phyloP scores from a whole-genome alignment of 2,113 vertebrate species.

The Brienomyrus longianalis region DNA sequence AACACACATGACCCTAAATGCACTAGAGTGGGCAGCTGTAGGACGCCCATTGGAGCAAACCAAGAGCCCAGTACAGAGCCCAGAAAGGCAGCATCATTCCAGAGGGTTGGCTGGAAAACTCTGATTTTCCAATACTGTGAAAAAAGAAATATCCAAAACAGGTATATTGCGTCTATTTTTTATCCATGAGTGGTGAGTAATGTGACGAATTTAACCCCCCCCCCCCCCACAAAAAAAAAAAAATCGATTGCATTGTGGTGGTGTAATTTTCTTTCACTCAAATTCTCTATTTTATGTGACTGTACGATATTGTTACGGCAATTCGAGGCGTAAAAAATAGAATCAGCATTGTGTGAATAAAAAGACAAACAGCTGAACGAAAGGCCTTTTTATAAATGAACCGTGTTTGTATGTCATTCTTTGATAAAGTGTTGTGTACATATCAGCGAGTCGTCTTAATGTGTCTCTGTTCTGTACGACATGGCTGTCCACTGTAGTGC shows the following conservation, averaged over 20 bases:
- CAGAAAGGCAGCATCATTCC: neutral
- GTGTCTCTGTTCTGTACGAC: constrained; percentile 33
- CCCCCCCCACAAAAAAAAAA: neutral
- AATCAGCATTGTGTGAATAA: constrained; percentile 7
- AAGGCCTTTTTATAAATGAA: constrained; percentile 20
- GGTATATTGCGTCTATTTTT: constrained; percentile 5
- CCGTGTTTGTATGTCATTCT: constrained; percentile 53
- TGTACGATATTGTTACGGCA: constrained; percentile 7
- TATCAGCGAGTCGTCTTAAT: constrained; percentile 42
- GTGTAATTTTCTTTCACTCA: constrained; percentile 2
- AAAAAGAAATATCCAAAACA: constrained; percentile 1
- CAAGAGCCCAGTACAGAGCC: neutral
- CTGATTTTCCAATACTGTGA: constrained; percentile 44
- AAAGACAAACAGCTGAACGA: neutral
- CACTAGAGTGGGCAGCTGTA: constrained; percentile 22
- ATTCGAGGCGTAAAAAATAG: neutral
- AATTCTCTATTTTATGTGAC: constrained; percentile 13
- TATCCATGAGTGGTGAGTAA: constrained; percentile 9
- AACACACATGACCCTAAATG: constrained; percentile 57
- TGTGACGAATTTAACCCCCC: neutral
- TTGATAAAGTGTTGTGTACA: constrained; percentile 64
- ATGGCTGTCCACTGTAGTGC: constrained; percentile 1
- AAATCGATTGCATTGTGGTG: constrained; percentile 1
- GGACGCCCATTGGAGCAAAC: constrained; percentile 8
- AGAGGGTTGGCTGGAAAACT: constrained; percentile 26